phyloP scores from a whole-genome alignment of 2,113 vertebrate genomes.

The Catharus minimus region DNA sequence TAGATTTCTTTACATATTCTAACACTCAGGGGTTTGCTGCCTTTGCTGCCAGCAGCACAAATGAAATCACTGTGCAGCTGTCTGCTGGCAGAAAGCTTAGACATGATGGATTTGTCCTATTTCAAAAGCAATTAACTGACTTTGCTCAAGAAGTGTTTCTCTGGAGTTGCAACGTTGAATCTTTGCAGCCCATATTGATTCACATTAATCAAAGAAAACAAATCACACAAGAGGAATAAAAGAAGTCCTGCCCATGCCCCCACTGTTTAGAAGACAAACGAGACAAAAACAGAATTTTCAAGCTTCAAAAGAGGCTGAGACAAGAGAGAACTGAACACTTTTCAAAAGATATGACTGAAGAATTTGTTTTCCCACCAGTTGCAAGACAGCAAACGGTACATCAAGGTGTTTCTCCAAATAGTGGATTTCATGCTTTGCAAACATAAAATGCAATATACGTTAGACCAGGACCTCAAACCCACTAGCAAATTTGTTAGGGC shows the following conservation, averaged over 20 bases:
- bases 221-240: not conserved
- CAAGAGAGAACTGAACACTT: conserved; percentile 3
- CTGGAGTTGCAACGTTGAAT: not conserved
- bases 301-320: conserved; percentile 4
- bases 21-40: not conserved
- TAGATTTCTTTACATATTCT: conserved; percentile 28
- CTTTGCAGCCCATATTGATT: conserved; percentile 2
- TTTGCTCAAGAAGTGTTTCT: conserved; percentile 36
- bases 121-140: conserved; percentile 58
- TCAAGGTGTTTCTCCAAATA: not conserved
- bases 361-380: not conserved
- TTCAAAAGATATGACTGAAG: not conserved
- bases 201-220: conserved; percentile 48
- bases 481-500: not conserved
- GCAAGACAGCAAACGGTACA: not conserved
- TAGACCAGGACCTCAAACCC: not conserved
- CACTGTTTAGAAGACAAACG: conserved; percentile 1
- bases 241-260: not conserved
- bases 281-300: conserved; percentile 23
- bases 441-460: not conserved
- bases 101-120: conserved; percentile 56
- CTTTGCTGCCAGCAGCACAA: conserved; percentile 28
- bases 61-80: conserved; percentile 38
- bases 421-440: not conserved
- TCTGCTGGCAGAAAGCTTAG: conserved; percentile 33